Evolutionary conservation across 2,797 vertebrate genomes (phyloP), one percentile per base, ranked within the genome.

Genomic region (Podarcis siculus): DNA sequence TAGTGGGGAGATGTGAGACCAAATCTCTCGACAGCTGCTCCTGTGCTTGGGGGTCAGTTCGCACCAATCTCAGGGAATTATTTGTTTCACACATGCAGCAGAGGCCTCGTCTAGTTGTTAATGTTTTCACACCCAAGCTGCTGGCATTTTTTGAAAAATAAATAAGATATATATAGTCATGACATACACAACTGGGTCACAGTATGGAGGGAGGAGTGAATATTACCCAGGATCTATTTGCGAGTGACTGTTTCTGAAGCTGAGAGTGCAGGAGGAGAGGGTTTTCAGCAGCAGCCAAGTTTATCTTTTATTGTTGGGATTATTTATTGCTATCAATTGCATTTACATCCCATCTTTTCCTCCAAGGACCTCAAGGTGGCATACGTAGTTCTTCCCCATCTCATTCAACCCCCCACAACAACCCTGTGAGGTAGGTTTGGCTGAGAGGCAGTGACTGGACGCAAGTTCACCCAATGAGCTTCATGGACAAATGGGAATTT

Each of bases 61-160:
- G 5, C 10, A 61, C 25, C 1, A 12, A 27, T 1, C 73, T 80
- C 0, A 0, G 17, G 55, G 82, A 75, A 32, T 0, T 55, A 49
- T 76, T 0, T 0, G 12, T 39, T 73, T 86, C 1, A 0, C 10
- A 30, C 19, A 77, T 2, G 12, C 35, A 55, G 71, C 35, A 35
- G 30, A 19, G 1, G n/a, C 58, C 58, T 45, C 5, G 19, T 75
- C 5, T 72, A 72, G 25, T 89, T n/a, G 1, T 39, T 61, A 66
- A 21, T 17, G 25, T 32, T 76, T 82, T 67, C 61, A 12, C 23
- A 30, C 23, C 0, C 0, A 1, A 5, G 35, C 13, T 73, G 69
- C 13, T 81, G 69, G 13, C 49, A 21, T 72, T 21, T 25, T 77
- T 19, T 35, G 45, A 27, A 84, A 30, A 32, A 83, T 17, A 83